phyloP scores from a whole-genome alignment of 2,888 invertebrate genomes.

The Lymantria dispar region DNA sequence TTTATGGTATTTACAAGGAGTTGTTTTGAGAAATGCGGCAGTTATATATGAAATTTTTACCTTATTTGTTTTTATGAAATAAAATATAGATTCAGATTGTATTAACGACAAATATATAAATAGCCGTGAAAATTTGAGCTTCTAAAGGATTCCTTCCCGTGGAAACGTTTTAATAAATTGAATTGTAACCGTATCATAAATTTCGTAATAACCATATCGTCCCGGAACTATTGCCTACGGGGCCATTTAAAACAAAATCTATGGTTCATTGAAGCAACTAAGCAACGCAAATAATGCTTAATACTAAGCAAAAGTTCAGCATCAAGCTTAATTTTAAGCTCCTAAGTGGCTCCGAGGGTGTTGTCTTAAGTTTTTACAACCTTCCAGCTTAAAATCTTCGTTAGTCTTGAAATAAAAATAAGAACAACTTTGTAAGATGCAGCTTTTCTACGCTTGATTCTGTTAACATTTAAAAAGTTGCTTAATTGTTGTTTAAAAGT shows the following conservation, averaged over 20 bases:
- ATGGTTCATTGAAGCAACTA: constrained; percentile 18
- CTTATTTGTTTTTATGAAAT: too few species aligned
- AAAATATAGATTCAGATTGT: too few species aligned
- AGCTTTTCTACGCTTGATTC: constrained; percentile 18
- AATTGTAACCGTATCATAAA: background rate
- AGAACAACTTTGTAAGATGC: constrained; percentile 21
- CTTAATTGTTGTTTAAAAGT: constrained; percentile 16
- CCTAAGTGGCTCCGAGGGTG: constrained; percentile 34
- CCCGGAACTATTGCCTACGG: background rate
- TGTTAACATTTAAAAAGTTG: constrained; percentile 36
- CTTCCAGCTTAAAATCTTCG: constrained; percentile 40
- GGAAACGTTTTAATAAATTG: background rate
- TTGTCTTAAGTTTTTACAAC: constrained; percentile 46
- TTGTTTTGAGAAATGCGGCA: too few species aligned
- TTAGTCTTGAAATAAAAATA: constrained; percentile 36
- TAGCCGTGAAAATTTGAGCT: too few species aligned
- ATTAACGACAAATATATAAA: too few species aligned
- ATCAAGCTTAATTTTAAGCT: constrained; percentile 35
- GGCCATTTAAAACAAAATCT: constrained; percentile 23
- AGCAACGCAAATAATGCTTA: constrained; percentile 26
- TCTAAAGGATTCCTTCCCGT: background rate
- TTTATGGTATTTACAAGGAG: too few species aligned
- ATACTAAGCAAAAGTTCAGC: constrained; percentile 34
- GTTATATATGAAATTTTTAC: too few species aligned
- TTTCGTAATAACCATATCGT: background rate